Percentiles rank a stretch among this genome's conserved stretches.
Conservation (phyloP, 2,797 vertebrate genomes). For the Austrolebias charrua region DNA sequence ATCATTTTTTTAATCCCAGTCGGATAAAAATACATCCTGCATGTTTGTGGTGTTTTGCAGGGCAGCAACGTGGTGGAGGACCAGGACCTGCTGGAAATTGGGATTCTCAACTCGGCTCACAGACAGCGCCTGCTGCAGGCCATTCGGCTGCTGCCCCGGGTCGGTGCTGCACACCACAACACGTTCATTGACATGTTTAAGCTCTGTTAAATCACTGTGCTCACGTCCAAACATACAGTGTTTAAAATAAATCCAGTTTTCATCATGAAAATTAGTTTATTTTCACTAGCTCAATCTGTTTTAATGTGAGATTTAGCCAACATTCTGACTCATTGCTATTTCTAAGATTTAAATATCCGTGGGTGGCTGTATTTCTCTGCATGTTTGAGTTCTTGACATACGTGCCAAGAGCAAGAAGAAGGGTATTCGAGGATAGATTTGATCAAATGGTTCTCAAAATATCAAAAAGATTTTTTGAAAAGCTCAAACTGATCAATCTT, state of each 20-base stretch:
- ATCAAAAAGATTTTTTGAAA: background rate
- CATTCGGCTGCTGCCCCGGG: slow-evolving; percentile 95
- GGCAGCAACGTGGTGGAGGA: slow-evolving; percentile 98
- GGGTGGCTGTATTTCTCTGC: slow-evolving; percentile 21
- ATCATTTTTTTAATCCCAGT: background rate
- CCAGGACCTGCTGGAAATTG: slow-evolving; percentile 97
- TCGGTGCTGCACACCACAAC: slow-evolving; percentile 63
- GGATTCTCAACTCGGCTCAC: slow-evolving; percentile 96
- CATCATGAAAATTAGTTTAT: no score
- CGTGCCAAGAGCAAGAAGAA: background rate
- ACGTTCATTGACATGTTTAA: background rate
- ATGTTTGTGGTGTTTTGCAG: slow-evolving; percentile 66
- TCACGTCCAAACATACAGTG: background rate
- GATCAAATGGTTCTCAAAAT: slow-evolving; percentile 1
- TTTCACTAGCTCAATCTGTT: background rate
- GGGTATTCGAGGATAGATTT: slow-evolving; percentile 7
- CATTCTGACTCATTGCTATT: slow-evolving; percentile 25
- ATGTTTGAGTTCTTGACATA: slow-evolving; percentile 17
- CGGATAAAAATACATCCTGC: slow-evolving; percentile 1
- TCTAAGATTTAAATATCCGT: slow-evolving; percentile 24
- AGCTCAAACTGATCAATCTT: background rate
- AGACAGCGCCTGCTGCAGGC: slow-evolving; percentile 97
- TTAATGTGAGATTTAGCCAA: slow-evolving; percentile 17
- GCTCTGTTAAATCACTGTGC: background rate
- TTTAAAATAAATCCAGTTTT: background rate